phyloP scores from a whole-genome alignment of 1,140 invertebrate genomes.

The Atopsyche davidsoni region DNA sequence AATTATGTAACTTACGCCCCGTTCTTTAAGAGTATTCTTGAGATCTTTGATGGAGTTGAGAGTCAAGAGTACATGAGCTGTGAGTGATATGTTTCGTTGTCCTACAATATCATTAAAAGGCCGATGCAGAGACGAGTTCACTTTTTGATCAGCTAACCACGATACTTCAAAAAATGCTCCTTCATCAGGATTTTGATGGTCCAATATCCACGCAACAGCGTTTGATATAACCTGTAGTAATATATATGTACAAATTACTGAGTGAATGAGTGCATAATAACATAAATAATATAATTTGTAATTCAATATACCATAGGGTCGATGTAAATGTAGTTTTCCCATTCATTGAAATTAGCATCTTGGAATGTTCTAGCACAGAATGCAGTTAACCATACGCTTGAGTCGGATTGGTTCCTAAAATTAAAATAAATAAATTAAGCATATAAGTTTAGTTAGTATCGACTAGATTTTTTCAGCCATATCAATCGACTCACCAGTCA shows the following conservation, averaged over 20 bases:
- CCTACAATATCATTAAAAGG: slow-evolving; percentile 43
- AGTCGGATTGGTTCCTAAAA: slow-evolving; percentile 68
- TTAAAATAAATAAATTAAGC: too few relatives aligned
- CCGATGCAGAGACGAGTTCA: slow-evolving; percentile 64
- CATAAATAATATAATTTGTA: slow-evolving; percentile 1
- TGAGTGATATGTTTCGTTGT: slow-evolving; percentile 77
- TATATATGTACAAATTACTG: slow-evolving; percentile 10
- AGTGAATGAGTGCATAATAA: not conserved
- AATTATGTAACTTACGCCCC: slow-evolving; percentile 38
- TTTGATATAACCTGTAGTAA: slow-evolving; percentile 60
- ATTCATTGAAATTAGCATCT: slow-evolving; percentile 86
- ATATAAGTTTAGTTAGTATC: too few relatives aligned
- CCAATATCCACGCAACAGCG: slow-evolving; percentile 71
- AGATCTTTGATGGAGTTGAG: slow-evolving; percentile 77
- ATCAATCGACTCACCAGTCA: slow-evolving; percentile 58
- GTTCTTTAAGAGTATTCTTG: slow-evolving; percentile 75
- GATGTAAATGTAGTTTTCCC: slow-evolving; percentile 89
- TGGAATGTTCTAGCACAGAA: slow-evolving; percentile 80
- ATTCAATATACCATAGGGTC: slow-evolving; percentile 56
- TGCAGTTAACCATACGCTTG: slow-evolving; percentile 82
- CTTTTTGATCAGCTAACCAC: slow-evolving; percentile 74
- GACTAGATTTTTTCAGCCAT: too few relatives aligned
- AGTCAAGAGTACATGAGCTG: slow-evolving; percentile 83
- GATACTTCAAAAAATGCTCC: slow-evolving; percentile 83
- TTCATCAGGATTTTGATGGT: slow-evolving; percentile 70